These are phyloP conservation scores for Echiichthys vipera DNA, from an alignment of 2,797 vertebrate species.

Conservation along the genomic window DNA sequence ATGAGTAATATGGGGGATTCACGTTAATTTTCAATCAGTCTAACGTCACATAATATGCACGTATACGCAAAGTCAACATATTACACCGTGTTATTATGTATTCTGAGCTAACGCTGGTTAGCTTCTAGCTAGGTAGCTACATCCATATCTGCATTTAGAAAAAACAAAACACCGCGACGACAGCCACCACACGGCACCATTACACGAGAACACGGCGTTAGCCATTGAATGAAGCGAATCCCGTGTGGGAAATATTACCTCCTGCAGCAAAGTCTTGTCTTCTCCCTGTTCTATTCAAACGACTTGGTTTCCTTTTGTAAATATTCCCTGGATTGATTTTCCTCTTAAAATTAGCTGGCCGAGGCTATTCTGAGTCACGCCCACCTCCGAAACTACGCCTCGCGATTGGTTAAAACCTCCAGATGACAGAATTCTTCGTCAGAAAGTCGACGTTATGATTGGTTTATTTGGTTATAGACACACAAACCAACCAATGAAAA, in stretches of 20 bases:
- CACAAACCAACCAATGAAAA: conserved; percentile 34
- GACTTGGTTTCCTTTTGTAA: conserved; percentile 65
- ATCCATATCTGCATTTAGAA: conserved; percentile 67
- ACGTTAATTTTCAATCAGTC: not conserved
- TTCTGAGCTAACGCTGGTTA: conserved; percentile 47
- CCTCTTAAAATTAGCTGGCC: conserved; percentile 71
- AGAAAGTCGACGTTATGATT: not conserved
- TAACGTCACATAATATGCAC: too few species aligned
- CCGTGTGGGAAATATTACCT: conserved; percentile 68
- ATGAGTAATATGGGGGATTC: not conserved
- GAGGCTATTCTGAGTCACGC: conserved; percentile 55
- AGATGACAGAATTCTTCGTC: fast-evolving
- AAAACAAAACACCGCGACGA: conserved; percentile 76
- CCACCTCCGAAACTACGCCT: conserved; percentile 31
- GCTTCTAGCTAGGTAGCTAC: conserved; percentile 49
- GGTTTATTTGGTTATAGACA: conserved; percentile 32
- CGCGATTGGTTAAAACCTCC: conserved; percentile 59
- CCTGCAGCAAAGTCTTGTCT: conserved; percentile 58
- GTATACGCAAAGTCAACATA: not conserved
- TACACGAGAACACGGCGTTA: not conserved
- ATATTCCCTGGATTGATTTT: conserved; percentile 74
- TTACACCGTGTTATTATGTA: not conserved
- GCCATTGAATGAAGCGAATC: fast-evolving
- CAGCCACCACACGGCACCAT: conserved; percentile 16
- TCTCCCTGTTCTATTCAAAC: conserved; percentile 44